A percentile compares a stretch with the other conserved stretches of the same genome.
Conservation (phyloP, 1,140 invertebrate genomes). For the Caenorhabditis tropicalis region DNA sequence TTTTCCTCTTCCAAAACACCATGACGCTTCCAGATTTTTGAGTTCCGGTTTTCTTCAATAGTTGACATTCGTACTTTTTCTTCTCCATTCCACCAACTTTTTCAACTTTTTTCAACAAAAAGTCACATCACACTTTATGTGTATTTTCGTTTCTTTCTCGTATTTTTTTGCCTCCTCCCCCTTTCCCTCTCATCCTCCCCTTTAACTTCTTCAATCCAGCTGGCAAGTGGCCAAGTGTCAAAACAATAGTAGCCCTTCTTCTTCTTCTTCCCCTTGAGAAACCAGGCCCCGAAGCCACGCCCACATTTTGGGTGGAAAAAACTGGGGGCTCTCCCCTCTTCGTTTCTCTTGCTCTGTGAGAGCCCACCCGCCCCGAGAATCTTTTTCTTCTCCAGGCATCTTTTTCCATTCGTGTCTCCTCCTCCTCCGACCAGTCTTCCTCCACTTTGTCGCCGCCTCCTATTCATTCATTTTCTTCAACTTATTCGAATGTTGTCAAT, state of each 20-base stretch:
- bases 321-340: not conserved
- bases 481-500: not conserved
- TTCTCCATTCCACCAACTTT: not conserved
- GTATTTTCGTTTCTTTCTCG: too few relatives aligned
- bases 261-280: not conserved
- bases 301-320: not conserved
- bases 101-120: constrained; percentile 33
- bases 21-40: not conserved
- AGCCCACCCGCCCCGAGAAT: not conserved
- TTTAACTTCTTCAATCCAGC: constrained; percentile 39
- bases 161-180: not conserved
- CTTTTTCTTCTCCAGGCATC: not conserved
- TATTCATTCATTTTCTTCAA: not conserved
- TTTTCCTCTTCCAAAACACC: not conserved
- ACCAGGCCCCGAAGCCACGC: not conserved
- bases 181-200: not conserved
- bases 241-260: constrained; percentile 42
- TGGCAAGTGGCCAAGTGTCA: constrained; percentile 44
- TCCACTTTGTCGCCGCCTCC: not conserved
- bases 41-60: not conserved
- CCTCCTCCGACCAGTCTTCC: not conserved
- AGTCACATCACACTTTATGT: constrained; percentile 42
- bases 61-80: not conserved
- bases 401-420: too few relatives aligned
- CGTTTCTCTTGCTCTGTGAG: not conserved